A percentile compares a stretch with the other conserved stretches of the same genome.
Evolutionary conservation across 2,113 vertebrate genomes (phyloP).

Genomic region (Myocastor coypus): DNA sequence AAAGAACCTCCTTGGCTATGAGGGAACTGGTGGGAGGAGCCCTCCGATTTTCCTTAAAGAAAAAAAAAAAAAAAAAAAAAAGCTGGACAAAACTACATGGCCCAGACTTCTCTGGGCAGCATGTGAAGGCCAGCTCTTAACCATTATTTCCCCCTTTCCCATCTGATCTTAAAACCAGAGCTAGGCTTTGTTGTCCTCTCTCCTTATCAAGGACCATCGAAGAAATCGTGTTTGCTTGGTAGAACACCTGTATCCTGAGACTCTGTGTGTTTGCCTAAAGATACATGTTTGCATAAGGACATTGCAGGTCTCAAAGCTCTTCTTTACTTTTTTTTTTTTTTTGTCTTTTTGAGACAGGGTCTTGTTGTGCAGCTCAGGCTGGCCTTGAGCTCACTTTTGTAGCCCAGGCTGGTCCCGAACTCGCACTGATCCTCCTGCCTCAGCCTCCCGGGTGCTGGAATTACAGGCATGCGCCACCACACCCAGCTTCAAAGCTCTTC

Average conservation of each 20-base stretch:
- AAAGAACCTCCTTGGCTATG: too few relatives aligned
- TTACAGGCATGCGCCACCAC: too few relatives aligned
- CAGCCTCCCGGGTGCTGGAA: too few relatives aligned
- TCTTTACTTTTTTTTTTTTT: too few relatives aligned
- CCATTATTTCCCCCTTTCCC: neutral
- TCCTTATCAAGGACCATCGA: too few relatives aligned
- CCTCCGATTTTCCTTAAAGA: accelerated
- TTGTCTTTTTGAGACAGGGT: too few relatives aligned
- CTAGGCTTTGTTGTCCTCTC: neutral
- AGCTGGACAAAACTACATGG: accelerated
- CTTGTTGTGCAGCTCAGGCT: too few relatives aligned
- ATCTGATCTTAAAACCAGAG: neutral
- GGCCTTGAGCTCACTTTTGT: too few relatives aligned
- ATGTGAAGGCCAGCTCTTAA: accelerated
- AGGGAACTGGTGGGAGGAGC: neutral
- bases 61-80: accelerated
- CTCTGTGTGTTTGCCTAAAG: too few relatives aligned
- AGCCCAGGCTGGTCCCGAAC: too few relatives aligned
- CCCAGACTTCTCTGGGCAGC: accelerated
- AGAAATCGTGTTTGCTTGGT: neutral
- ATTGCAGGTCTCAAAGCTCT: too few relatives aligned
- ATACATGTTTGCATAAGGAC: neutral
- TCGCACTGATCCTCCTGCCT: too few relatives aligned
- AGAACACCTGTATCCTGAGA: neutral
- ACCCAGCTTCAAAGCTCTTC: neutral